phyloP scores from a whole-genome alignment of 2,113 vertebrate species.

The Grantiella picta region DNA sequence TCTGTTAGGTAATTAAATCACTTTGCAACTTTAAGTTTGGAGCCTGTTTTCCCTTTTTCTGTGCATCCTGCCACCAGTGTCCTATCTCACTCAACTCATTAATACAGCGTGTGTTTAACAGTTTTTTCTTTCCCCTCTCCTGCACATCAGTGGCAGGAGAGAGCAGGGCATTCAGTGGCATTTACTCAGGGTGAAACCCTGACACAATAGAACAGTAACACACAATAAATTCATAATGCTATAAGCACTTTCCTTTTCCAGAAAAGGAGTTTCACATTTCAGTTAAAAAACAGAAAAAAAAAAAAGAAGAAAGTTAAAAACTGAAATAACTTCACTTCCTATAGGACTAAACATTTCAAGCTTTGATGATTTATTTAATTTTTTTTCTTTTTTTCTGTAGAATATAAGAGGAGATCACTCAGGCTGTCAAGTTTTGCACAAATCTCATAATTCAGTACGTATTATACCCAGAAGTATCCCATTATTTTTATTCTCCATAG shows the following conservation, averaged over 20 bases:
- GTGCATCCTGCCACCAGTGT: too few species aligned
- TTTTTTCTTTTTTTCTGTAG: background rate
- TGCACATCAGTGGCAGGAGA: too few species aligned
- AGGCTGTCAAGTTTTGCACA: background rate
- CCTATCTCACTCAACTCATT: too few species aligned
- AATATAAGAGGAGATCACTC: background rate
- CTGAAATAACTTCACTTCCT: background rate
- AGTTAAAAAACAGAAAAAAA: background rate
- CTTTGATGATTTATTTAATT: background rate
- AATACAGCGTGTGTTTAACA: too few species aligned
- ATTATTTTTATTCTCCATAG: background rate
- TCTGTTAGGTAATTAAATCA: too few species aligned
- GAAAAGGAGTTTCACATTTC: background rate
- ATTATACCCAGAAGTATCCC: background rate
- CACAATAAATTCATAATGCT: background rate
- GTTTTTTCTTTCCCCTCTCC: too few species aligned
- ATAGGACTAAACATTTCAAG: background rate
- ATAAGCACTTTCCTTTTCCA: background rate
- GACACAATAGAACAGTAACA: background rate
- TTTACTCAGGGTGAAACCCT: too few species aligned
- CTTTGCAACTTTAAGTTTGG: too few species aligned
- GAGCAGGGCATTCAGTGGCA: too few species aligned
- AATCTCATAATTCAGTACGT: background rate
- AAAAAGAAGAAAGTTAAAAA: background rate
- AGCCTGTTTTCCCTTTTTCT: too few species aligned